A percentile compares a stretch with the other conserved stretches of the same genome.
Conservation (phyloP, 1,140 invertebrate species). For the Agrilus planipennis region DNA sequence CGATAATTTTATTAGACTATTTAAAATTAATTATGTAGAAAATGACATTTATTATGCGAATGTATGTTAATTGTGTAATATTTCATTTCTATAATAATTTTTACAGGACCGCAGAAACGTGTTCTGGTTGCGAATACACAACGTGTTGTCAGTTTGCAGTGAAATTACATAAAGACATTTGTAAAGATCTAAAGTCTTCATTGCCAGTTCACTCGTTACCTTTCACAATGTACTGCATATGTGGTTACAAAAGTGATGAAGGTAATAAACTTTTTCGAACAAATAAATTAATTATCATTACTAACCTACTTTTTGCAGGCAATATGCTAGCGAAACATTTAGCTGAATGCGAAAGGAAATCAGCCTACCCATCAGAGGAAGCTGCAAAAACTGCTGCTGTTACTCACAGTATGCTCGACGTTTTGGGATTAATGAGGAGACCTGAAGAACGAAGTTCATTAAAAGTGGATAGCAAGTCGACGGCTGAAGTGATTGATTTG, state of each 20-base stretch:
- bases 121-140: slow-evolving; percentile 58
- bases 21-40: background rate
- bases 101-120: slow-evolving; percentile 54
- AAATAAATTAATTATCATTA: background rate
- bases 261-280: slow-evolving; percentile 31
- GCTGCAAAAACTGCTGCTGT: slow-evolving; percentile 44
- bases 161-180: slow-evolving; percentile 51
- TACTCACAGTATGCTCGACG: slow-evolving; percentile 42
- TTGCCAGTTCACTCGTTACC: slow-evolving; percentile 41
- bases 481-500: slow-evolving; percentile 3
- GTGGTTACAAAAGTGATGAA: slow-evolving; percentile 55
- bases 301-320: slow-evolving; percentile 35
- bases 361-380: slow-evolving; percentile 46
- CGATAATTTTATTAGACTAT: slow-evolving; percentile 11
- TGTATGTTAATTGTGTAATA: background rate
- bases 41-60: background rate
- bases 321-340: slow-evolving; percentile 52
- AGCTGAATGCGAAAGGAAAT: slow-evolving; percentile 46
- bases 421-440: slow-evolving; percentile 39
- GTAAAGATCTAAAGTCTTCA: slow-evolving; percentile 43
- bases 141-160: slow-evolving; percentile 65
- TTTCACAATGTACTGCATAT: slow-evolving; percentile 56
- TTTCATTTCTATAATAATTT: slow-evolving; percentile 2
- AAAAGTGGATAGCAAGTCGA: background rate
- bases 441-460: slow-evolving; percentile 23